Percentiles rank a stretch among this genome's conserved stretches.
These are phyloP conservation scores for Hydrolagus affinis DNA, from an alignment of 2,113 vertebrate genomes.

Conservation along the genomic window DNA sequence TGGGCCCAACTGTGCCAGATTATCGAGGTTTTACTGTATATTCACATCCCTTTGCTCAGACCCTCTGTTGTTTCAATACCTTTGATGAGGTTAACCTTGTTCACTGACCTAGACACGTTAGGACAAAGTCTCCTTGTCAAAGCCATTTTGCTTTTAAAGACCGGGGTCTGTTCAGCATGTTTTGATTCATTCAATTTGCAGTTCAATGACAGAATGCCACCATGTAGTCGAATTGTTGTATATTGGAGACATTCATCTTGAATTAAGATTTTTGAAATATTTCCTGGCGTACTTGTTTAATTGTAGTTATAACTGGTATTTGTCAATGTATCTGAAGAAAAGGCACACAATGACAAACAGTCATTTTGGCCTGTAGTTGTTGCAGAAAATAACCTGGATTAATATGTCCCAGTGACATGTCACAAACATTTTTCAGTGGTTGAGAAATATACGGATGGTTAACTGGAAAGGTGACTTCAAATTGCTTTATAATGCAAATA, in stretches of 20 bases:
- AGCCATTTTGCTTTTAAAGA: background rate
- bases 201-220: background rate
- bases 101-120: background rate
- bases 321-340: too few species aligned
- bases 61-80: background rate
- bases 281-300: too few species aligned
- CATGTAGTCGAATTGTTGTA: background rate
- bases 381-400: background rate
- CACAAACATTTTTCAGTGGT: background rate
- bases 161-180: background rate
- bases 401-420: background rate
- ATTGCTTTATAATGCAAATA: background rate
- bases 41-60: background rate
- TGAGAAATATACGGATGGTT: background rate
- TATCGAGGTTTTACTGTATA: too few species aligned
- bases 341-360: too few species aligned
- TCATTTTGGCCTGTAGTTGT: background rate
- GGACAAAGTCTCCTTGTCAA: background rate
- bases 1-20: too few species aligned
- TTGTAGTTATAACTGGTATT: too few species aligned
- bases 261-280: too few species aligned
- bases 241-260: too few species aligned
- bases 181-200: background rate
- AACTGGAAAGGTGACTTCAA: background rate
- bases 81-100: background rate